These are phyloP conservation scores for Drosophila peninsularis DNA, from an alignment of 2,888 invertebrate species.

Conservation along the genomic window DNA sequence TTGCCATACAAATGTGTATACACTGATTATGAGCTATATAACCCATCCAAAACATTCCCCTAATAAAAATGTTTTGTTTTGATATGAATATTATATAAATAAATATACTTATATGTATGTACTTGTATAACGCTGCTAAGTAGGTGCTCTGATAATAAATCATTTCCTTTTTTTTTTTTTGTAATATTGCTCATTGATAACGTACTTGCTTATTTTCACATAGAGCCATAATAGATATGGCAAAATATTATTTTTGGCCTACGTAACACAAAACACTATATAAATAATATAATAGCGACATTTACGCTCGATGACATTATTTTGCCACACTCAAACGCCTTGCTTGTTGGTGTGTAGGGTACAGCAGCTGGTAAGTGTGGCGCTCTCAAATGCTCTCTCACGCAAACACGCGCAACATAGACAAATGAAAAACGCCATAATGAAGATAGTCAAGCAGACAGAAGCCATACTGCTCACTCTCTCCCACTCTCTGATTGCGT, in stretches of 20 bases:
- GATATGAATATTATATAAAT: slow-evolving; percentile 47
- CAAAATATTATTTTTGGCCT: slow-evolving; percentile 34
- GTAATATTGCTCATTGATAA: slow-evolving; percentile 63
- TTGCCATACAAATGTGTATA: slow-evolving; percentile 8
- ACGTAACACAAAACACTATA: slow-evolving; percentile 13
- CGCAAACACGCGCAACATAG: slow-evolving; percentile 13
- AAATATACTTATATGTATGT: slow-evolving; percentile 30
- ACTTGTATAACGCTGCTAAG: slow-evolving; percentile 40
- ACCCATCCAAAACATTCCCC: slow-evolving; percentile 60
- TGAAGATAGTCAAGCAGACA: slow-evolving; percentile 8
- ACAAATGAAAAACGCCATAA: neutral
- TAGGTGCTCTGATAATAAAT: slow-evolving; percentile 78
- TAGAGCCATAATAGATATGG: slow-evolving; percentile 21
- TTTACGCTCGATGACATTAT: slow-evolving; percentile 40
- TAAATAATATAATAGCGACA: neutral
- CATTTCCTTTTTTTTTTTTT: slow-evolving; percentile 43
- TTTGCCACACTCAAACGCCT: slow-evolving; percentile 34
- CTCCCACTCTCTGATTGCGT: neutral
- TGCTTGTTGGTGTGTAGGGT: slow-evolving; percentile 45
- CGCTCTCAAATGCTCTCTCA: slow-evolving; percentile 20
- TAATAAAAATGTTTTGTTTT: slow-evolving; percentile 53
- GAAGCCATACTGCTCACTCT: neutral
- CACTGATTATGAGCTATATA: slow-evolving; percentile 23
- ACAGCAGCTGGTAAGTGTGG: slow-evolving; percentile 29
- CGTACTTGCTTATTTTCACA: slow-evolving; percentile 38